phyloP scores from a whole-genome alignment of 2,113 vertebrate species.

The Dermatemys mawii region DNA sequence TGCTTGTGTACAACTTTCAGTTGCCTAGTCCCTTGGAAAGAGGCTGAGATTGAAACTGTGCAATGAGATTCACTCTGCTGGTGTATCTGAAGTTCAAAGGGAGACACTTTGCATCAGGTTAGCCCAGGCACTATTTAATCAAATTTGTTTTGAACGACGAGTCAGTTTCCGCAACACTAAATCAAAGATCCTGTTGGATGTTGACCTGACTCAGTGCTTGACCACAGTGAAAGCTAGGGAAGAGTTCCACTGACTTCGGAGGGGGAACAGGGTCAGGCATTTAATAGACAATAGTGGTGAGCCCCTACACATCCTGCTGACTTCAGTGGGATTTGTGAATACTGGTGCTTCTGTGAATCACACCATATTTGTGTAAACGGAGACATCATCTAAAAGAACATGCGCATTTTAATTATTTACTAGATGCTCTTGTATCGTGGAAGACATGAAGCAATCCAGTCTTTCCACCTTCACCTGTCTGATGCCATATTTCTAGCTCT shows the following conservation, averaged over 20 bases:
- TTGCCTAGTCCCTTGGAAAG: not conserved
- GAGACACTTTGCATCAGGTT: not conserved
- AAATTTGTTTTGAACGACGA: not conserved
- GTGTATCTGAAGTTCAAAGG: not conserved
- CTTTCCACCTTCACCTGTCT: not conserved
- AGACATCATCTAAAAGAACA: not conserved
- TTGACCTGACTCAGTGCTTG: fast-evolving
- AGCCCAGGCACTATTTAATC: slow-evolving; percentile 19
- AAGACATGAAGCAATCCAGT: not conserved
- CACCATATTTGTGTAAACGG: not conserved
- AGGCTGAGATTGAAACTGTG: not conserved
- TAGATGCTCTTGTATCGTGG: not conserved
- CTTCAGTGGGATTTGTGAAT: not conserved
- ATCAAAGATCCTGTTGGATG: not conserved
- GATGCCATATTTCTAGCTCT: not conserved
- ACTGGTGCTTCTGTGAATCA: not conserved
- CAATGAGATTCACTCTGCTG: not conserved
- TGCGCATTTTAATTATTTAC: not conserved
- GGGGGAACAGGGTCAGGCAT: not conserved
- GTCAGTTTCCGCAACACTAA: not conserved
- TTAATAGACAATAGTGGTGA: not conserved
- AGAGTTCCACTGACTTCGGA: not conserved
- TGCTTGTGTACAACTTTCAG: not conserved
- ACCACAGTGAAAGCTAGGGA: not conserved
- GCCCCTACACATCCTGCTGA: not conserved